Evolutionary conservation across 1,140 invertebrate species (phyloP), one percentile per base, ranked within the genome.

Genomic region (Saccostrea glomerata): DNA sequence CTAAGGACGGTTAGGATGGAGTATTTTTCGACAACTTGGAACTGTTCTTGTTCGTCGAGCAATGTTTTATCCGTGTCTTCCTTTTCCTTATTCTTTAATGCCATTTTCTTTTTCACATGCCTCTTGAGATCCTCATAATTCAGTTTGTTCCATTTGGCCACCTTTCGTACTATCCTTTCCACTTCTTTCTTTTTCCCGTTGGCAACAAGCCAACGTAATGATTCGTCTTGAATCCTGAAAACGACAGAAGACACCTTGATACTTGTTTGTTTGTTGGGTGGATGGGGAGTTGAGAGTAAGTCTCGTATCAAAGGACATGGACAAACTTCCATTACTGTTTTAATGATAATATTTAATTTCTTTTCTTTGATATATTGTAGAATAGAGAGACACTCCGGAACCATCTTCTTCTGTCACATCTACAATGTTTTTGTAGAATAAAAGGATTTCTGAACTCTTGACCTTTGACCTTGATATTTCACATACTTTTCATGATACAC

Each of bases 161-260:
- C 91, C 84, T 91, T 92, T 70, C 85, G 87, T 13, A 94, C 30
- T 13, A 93, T 88, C 36, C 58, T 85, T 60, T 92, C 88, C 2
- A 91, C 92, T 86, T 92, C 89, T 87, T 90, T 84, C 47, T 82
- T 56, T 82, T 87, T 91, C 1, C 89, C 87, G 58, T 93, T 92
- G n/a, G 89, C 89, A 13, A 92, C 82, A 3, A 94, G 88, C 93
- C 93, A 94, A 25, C 92, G 87, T 12, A 92, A 23, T 4, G 92
- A 93, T 88, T 94, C 93, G 15, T 93, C 92, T 25, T 90, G 82
- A 54, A 93, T 66, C 86, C 93, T 94, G 89, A 54, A 87, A 20
- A 15, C 13, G 47, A 58, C 13, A 60, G n/a, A 84, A 11, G n/a
- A 84, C 30, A 55, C 73, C 36, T 9, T 11, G 13, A 23, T n/a